Conservation (phyloP, 92 coral and sea anemone species). For the Porites divaricata region DNA sequence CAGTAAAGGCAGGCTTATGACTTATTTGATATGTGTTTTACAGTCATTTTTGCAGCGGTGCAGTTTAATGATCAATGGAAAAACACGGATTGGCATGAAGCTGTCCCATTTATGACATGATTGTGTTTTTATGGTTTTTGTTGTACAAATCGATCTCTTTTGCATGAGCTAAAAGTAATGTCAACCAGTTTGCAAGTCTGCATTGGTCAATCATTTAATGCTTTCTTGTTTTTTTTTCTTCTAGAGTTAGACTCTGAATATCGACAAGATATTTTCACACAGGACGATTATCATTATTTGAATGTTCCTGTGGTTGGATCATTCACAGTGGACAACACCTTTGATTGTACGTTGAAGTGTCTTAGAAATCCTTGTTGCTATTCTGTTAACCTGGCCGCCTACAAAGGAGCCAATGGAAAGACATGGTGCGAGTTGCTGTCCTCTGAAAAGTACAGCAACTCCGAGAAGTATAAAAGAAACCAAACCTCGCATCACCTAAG, state of each 20-base stretch:
- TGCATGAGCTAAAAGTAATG: too few relatives aligned
- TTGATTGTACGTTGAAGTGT: not conserved
- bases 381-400: slow-evolving; percentile 9
- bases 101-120: too few relatives aligned
- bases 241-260: not conserved
- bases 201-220: too few relatives aligned
- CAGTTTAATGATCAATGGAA: too few relatives aligned
- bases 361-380: not conserved
- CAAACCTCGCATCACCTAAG: not conserved
- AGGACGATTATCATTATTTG: slow-evolving; percentile 1
- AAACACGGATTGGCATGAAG: too few relatives aligned
- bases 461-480: not conserved
- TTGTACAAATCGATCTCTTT: too few relatives aligned
- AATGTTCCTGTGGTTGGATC: slow-evolving; percentile 4
- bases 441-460: not conserved
- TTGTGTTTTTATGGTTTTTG: too few relatives aligned
- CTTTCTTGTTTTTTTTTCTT: too few relatives aligned
- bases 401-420: not conserved
- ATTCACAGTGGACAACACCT: not conserved
- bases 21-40: too few relatives aligned
- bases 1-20: too few relatives aligned
- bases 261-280: not conserved
- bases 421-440: not conserved
- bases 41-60: too few relatives aligned
- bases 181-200: too few relatives aligned